A percentile compares a stretch with the other conserved stretches of the same genome.
These are phyloP conservation scores for Eumacrocentrus americanus DNA, from an alignment of 2,888 invertebrate species.

Conservation along the genomic window DNA sequence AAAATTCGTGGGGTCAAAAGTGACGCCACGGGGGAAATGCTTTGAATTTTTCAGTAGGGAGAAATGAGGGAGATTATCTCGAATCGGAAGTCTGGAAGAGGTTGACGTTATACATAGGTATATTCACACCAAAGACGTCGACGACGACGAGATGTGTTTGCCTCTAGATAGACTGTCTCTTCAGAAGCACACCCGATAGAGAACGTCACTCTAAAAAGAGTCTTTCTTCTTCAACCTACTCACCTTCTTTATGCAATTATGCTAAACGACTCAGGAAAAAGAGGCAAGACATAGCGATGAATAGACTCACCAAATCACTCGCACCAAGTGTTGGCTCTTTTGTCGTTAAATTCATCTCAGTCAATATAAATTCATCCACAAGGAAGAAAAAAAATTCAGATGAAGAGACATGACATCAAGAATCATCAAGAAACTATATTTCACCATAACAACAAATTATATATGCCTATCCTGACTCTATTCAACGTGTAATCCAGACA, in stretches of 20 bases:
- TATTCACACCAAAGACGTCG: too few species aligned
- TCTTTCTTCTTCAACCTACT: background rate
- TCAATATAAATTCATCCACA: background rate
- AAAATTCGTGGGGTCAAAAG: too few species aligned
- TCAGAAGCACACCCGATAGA: background rate
- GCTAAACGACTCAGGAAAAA: constrained; percentile 1
- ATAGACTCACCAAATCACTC: constrained; percentile 4
- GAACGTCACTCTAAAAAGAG: background rate
- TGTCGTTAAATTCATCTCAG: background rate
- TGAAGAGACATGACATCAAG: too few species aligned
- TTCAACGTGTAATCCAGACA: too few species aligned
- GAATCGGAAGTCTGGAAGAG: background rate
- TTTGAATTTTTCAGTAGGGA: constrained; percentile 1
- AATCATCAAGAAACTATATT: too few species aligned
- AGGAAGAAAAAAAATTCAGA: background rate
- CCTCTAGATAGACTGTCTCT: background rate
- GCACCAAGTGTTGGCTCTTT: too few species aligned
- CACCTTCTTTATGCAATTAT: constrained; percentile 15
- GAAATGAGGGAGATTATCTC: background rate
- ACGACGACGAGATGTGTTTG: background rate
- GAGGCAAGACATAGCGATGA: background rate
- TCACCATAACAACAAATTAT: too few species aligned
- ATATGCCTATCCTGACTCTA: too few species aligned
- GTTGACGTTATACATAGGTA: background rate
- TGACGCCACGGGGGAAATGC: too few species aligned